Evolutionary conservation across 2,797 vertebrate species (phyloP).

Genomic region (Phyllotis vaccarum): DNA sequence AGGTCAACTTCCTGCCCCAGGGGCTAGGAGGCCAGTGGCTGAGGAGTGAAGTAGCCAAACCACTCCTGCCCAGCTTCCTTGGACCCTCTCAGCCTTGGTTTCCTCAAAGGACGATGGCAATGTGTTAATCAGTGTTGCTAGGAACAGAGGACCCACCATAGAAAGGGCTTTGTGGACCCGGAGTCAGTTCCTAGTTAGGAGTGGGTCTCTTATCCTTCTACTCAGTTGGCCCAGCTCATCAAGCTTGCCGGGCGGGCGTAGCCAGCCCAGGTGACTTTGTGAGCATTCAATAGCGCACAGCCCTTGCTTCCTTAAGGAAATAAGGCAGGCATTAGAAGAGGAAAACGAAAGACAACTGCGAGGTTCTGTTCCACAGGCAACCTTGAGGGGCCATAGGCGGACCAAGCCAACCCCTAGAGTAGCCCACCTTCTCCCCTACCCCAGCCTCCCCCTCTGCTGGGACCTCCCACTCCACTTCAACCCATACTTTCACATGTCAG

Average conservation of each 20-base stretch:
- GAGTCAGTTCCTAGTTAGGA: neutral
- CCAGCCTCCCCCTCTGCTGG: neutral
- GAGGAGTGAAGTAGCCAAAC: neutral
- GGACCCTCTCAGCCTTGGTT: accelerated
- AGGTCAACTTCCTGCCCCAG: neutral
- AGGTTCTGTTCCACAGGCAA: neutral
- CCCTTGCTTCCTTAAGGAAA: conserved; percentile 51
- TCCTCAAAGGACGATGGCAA: neutral
- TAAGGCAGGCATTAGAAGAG: neutral
- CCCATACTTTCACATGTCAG: conserved; percentile 67
- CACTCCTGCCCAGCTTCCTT: too few species aligned
- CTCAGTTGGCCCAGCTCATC: neutral
- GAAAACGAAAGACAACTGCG: too few species aligned
- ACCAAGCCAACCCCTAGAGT: neutral
- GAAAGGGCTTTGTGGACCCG: accelerated
- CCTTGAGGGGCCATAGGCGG: neutral
- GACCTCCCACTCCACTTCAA: neutral
- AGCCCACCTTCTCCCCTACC: neutral
- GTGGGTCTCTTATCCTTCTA: neutral
- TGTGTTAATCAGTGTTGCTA: accelerated
- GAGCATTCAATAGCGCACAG: neutral
- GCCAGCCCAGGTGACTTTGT: neutral
- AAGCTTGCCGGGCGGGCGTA: neutral
- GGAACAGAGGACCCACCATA: accelerated
- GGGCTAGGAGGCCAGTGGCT: neutral